These are phyloP conservation scores for Erebia aethiops DNA, from an alignment of 2,888 invertebrate genomes.

Conservation along the genomic window DNA sequence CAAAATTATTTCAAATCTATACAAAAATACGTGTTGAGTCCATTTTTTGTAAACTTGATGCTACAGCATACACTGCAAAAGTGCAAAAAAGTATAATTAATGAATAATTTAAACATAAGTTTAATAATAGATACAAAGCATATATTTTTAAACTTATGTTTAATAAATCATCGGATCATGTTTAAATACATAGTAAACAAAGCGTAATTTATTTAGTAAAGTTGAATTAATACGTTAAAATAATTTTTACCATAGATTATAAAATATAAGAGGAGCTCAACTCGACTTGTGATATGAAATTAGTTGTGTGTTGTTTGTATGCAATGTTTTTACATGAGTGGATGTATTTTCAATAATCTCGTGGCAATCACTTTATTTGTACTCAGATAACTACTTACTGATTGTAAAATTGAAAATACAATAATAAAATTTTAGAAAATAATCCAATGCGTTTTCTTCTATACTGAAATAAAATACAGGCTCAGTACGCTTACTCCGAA, in stretches of 20 bases:
- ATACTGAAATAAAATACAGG: not conserved
- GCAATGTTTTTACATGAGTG: not conserved
- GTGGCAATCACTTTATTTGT: constrained; percentile 13
- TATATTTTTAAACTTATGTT: too few species aligned
- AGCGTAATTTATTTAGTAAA: not conserved
- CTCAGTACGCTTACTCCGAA: too few species aligned
- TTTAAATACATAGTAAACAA: not conserved
- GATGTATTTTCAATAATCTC: not conserved
- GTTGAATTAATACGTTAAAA: too few species aligned
- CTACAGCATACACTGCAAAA: too few species aligned
- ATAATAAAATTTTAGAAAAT: constrained; percentile 11
- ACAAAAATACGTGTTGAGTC: too few species aligned
- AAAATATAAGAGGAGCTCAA: constrained; percentile 2
- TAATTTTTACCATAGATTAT: not conserved
- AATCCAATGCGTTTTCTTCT: not conserved
- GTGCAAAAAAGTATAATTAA: too few species aligned
- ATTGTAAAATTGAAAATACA: constrained; percentile 27
- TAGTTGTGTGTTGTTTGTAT: not conserved
- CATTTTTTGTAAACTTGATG: too few species aligned
- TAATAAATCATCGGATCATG: too few species aligned
- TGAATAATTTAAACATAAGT: too few species aligned
- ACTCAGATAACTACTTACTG: constrained; percentile 32
- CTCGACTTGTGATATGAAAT: constrained; percentile 10
- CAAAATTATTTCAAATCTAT: too few species aligned
- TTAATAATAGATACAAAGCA: too few species aligned